Evolutionary conservation across 2,113 vertebrate genomes (phyloP), one percentile per base, ranked within the genome.

Genomic region (Platichthys stellatus): DNA sequence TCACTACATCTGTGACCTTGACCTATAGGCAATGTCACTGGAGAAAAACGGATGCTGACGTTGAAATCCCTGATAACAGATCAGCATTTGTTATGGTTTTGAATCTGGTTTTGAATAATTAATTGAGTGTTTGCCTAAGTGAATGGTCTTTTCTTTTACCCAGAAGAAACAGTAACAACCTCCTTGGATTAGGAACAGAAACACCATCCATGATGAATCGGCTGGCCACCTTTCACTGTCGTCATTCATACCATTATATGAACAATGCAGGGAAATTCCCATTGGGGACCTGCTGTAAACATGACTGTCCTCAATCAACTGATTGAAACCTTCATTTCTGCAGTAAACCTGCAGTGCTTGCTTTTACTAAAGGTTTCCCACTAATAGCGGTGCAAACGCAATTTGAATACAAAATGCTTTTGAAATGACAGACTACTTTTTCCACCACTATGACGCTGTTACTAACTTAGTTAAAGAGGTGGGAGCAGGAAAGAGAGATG

Each of bases 401-500:
- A 11, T 14, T 24, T 57, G 18, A 23, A n/a, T 54, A 21, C 53
- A 54, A 7, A 12, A 13, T 57, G 21, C n/a, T 23, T 23, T 24
- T 13, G 21, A 24, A 24, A 24, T 23, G n/a, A 20, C 8, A 12
- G n/a, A 57, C 77, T 83, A 87, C 86, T 90, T 88, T 85, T 21
- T n/a, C 38, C 9, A 63, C 43, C 20, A 73, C n/a, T 24, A 15
- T 64, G 69, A 56, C 31, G 86, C 45, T 77, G 60, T 77, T 66
- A 51, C 54, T 45, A 72, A 85, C 67, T 80, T 11, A 23, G 70
- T 51, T 61, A 74, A 80, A 79, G 63, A 79, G 82, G 76, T 74
- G 68, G 81, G 57, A 68, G 58, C 63, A 62, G 75, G 64, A 84
- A 63, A 71, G 57, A 81, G 74, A 76, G 67, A 85, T 66, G 81